Evolutionary conservation across 2,888 invertebrate species (phyloP).

Genomic region (Schizotus pectinicornis): DNA sequence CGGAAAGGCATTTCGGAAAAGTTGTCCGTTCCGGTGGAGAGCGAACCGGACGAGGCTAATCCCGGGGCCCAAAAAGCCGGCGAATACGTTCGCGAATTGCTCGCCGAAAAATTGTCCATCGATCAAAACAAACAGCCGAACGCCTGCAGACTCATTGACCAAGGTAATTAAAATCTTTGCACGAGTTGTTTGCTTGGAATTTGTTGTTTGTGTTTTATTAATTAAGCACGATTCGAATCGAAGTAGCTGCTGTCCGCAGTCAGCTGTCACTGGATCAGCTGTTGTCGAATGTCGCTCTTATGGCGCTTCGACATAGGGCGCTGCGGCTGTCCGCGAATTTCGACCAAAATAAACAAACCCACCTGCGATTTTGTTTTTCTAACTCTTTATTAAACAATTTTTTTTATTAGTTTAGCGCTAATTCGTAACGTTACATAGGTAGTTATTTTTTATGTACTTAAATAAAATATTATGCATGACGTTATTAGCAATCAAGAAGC

Average conservation of each 20-base stretch:
- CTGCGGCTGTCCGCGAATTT: too few species aligned
- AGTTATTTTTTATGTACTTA: too few species aligned
- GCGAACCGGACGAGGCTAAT: slow-evolving; percentile 37
- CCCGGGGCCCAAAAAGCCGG: slow-evolving; percentile 64
- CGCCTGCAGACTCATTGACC: slow-evolving; percentile 73
- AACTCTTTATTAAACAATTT: too few species aligned
- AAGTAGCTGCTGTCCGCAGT: not conserved
- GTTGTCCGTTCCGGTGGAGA: slow-evolving; percentile 51
- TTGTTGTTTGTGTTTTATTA: not conserved
- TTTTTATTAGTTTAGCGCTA: too few species aligned
- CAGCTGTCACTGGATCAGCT: not conserved
- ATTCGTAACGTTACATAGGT: too few species aligned
- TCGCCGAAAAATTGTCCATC: slow-evolving; percentile 53
- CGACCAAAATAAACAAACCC: too few species aligned
- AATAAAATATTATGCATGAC: too few species aligned
- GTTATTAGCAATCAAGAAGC: too few species aligned
- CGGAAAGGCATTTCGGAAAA: slow-evolving; percentile 45
- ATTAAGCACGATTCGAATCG: not conserved
- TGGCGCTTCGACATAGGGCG: too few species aligned
- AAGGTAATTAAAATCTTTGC: slow-evolving; percentile 63
- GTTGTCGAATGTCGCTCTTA: too few species aligned
- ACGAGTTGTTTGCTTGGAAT: not conserved
- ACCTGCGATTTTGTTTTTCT: too few species aligned
- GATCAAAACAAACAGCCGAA: slow-evolving; percentile 64
- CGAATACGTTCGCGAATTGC: slow-evolving; percentile 77